A percentile compares a stretch with the other conserved stretches of the same genome.
These are phyloP conservation scores for Belonocnema kinseyi DNA, from an alignment of 1,140 invertebrate species.

Conservation along the genomic window DNA sequence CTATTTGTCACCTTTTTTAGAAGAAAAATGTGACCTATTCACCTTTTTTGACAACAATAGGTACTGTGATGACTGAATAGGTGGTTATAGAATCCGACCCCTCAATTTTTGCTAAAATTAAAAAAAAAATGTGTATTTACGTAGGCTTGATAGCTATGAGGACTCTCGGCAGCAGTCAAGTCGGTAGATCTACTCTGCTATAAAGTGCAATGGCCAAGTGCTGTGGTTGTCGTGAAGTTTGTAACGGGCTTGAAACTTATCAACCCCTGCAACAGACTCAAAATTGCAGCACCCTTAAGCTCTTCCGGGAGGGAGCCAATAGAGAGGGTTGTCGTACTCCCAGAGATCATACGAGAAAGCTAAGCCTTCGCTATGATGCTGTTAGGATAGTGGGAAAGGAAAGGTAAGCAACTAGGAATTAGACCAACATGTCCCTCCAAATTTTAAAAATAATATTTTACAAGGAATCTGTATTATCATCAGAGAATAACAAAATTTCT, in stretches of 20 bases:
- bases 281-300: slow-evolving; percentile 37
- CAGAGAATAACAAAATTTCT: too few species aligned
- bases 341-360: slow-evolving; percentile 55
- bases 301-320: not conserved
- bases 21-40: too few species aligned
- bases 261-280: slow-evolving; percentile 48
- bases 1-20: too few species aligned
- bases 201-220: slow-evolving; percentile 53
- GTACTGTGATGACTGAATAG: too few species aligned
- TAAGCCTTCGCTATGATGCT: slow-evolving; percentile 60
- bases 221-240: slow-evolving; percentile 54
- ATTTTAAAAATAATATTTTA: too few species aligned
- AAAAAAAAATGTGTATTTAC: too few species aligned
- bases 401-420: slow-evolving; percentile 44
- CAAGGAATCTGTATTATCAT: too few species aligned
- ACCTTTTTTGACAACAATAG: too few species aligned
- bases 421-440: too few species aligned
- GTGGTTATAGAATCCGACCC: too few species aligned
- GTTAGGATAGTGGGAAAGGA: slow-evolving; percentile 52
- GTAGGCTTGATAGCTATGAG: slow-evolving; percentile 14
- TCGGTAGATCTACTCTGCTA: not conserved
- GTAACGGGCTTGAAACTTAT: slow-evolving; percentile 51
- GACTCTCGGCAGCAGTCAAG: slow-evolving; percentile 30
- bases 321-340: slow-evolving; percentile 50
- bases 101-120: too few species aligned